These are phyloP conservation scores for Drymodes brunneopygia DNA, from an alignment of 2,113 vertebrate genomes.

Conservation along the genomic window DNA sequence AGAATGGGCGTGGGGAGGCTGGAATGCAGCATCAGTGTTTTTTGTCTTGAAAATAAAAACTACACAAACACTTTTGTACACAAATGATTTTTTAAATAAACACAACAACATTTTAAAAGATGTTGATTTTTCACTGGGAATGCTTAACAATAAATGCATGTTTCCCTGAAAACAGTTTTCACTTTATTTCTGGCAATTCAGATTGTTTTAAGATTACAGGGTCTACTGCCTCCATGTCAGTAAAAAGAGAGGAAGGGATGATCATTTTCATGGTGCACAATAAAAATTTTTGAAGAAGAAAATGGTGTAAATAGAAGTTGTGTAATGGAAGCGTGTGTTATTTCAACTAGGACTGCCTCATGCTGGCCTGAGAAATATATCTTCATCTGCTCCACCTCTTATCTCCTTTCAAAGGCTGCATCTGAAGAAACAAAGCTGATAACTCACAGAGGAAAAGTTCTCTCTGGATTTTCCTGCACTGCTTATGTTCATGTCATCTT, in stretches of 20 bases:
- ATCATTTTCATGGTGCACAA: not conserved
- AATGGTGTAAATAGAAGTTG: not conserved
- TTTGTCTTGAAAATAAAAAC: constrained; percentile 72
- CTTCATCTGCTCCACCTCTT: fast-evolving
- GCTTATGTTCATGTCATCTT: fast-evolving
- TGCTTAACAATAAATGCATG: constrained; percentile 79
- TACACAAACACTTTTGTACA: constrained; percentile 74
- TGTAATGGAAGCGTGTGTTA: not conserved
- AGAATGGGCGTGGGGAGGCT: not conserved
- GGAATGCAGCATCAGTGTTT: constrained; percentile 40
- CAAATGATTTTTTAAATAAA: constrained; percentile 75
- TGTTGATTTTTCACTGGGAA: constrained; percentile 76
- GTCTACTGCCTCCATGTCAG: not conserved
- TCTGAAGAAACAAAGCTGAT: not conserved
- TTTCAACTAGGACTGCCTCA: not conserved
- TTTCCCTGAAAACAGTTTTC: constrained; percentile 68
- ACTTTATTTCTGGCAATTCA: constrained; percentile 55
- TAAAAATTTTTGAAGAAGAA: not conserved
- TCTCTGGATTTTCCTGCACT: not conserved
- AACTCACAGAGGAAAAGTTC: not conserved
- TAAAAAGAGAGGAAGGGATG: not conserved
- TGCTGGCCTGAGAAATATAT: fast-evolving
- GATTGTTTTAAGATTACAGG: not conserved
- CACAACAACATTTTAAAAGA: constrained; percentile 76
- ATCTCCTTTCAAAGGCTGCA: not conserved